Conservation (phyloP, 2,113 vertebrate genomes). For the Leptosomus discolor region DNA sequence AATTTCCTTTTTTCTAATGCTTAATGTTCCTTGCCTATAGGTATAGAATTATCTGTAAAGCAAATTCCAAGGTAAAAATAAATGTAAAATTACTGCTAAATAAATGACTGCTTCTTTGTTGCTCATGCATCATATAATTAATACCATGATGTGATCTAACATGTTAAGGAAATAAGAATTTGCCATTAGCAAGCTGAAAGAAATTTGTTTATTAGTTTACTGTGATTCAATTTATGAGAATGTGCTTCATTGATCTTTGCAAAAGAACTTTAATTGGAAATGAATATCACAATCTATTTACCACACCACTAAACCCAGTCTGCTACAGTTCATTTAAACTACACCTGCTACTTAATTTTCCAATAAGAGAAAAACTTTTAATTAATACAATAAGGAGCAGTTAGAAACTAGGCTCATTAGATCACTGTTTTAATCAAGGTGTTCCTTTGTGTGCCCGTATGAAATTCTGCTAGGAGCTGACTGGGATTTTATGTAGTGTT, state of each 20-base stretch:
- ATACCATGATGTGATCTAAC: constrained; percentile 74
- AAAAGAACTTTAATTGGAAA: constrained; percentile 82
- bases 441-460: background rate
- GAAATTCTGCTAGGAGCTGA: background rate
- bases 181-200: constrained; percentile 63
- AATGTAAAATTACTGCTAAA: constrained; percentile 49
- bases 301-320: constrained; percentile 71
- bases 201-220: constrained; percentile 80
- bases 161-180: constrained; percentile 75
- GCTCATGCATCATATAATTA: constrained; percentile 75
- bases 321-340: constrained; percentile 75
- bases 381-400: constrained; percentile 54
- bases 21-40: constrained; percentile 8
- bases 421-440: background rate
- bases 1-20: constrained; percentile 10
- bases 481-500: background rate
- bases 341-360: constrained; percentile 78
- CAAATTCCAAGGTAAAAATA: constrained; percentile 40
- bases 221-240: constrained; percentile 78
- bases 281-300: constrained; percentile 80
- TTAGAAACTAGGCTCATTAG: background rate
- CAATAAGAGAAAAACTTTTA: constrained; percentile 55
- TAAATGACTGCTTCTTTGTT: constrained; percentile 62
- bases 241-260: constrained; percentile 81
- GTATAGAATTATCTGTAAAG: constrained; percentile 26